Base-by-base conservation (phyloP, 2,113 vertebrate species). In the Pseudopodoces humilis region DNA sequence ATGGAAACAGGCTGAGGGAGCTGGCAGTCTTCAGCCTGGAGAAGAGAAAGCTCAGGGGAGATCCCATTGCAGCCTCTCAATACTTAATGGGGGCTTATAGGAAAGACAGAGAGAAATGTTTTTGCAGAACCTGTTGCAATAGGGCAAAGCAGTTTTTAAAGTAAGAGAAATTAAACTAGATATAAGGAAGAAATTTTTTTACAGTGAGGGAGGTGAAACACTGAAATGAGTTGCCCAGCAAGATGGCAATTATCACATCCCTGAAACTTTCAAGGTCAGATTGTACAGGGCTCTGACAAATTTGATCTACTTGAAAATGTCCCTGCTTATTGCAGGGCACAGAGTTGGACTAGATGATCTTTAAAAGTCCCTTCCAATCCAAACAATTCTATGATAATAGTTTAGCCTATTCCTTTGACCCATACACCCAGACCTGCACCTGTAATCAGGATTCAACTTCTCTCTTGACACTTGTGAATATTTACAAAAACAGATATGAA, bases 201-300 rank as follows among this genome's bases (percentile, higher is more conserved):
- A 10, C 4, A 39, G 0, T 46, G 10, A n/a, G 3, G 2, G 3
- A 60, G 33, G 23, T 28, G 4, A 50, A 77, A 44, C 41, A 50
- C 24, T 60, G 58, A 47, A 43, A 67, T 5, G 1, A 19, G 24
- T 28, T 82, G 1, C 21, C 17, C 59, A 82, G 31, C 1, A 47
- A 67, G 11, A 25, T 10, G 15, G 9, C 13, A 67, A 52, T 49
- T 39, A 17, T 41, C 35, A 41, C 20, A 44, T 28, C 10, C 20
- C 46, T 67, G 46, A 67, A 50, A 67, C 28, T 13, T 35, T 39
- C 47, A 27, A 62, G 18, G 70, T 28, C 28, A 72, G 9, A 21
- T 19, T 67, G 20, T 13, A 56, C 5, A 13, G 13, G 28, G 5
- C 33, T 90, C 53, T 35, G 46, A 55, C 27, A 11, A 62, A 60